Base-by-base conservation (phyloP, 2,888 invertebrate genomes). In the Nowickia ferox region DNA sequence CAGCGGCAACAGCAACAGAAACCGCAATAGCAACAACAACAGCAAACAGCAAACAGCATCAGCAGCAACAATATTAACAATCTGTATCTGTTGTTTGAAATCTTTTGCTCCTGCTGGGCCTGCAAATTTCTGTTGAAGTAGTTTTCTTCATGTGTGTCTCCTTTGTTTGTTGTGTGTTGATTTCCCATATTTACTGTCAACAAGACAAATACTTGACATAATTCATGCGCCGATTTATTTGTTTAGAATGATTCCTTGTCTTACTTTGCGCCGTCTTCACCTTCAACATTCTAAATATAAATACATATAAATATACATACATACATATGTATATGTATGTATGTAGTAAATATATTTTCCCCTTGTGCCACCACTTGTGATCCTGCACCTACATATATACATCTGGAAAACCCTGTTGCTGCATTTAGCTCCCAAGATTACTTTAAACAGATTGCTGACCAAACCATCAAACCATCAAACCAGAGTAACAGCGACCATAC, bases 141-240 rank as follows among this genome's bases (percentile, higher is more conserved):
- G 86, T 86, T 86, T 86, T 86, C 86, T 86, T 86, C 86, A 86
- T 86, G 86, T 86, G 86, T 83, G 86, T 86, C 86, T 87, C 86
- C 69, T 87, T 86, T 86, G 87, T 86, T 89, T 87, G 89, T 89
- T 88, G 90, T 88, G 90, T 89, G 84, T 86, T 91, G 90, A 92
- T 92, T 92, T 92, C 91, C 92, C 92, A 92, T 92, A 92, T 92
- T 92, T 92, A 92, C 92, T 92, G 92, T 92, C 92, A 92, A 91
- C 92, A 91, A 90, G 91, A 92, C 92, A 92, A 92, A 92, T 92
- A 92, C 91, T 91, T 91, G 90, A 90, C 91, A 92, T 92, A 92
- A 92, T 90, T 92, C 92, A 92, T 92, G 90, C 89, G 88, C 89
- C 90, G 90, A 90, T 89, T 89, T 90, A 88, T 88, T 87, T 88